phyloP scores from a whole-genome alignment of 2,888 invertebrate species.

The Stegophylla sp. region DNA sequence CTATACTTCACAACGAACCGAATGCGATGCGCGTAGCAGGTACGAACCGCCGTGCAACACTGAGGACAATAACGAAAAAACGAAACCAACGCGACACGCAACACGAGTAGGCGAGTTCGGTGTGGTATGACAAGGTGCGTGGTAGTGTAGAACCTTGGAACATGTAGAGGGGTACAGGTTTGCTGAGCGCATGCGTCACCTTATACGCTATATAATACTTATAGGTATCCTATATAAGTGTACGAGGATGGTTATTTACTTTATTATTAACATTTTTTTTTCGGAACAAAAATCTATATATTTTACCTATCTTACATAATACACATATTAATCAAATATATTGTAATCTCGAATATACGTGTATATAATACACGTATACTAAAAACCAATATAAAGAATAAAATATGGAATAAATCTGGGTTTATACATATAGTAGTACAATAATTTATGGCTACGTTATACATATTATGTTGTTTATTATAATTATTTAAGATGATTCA shows the following conservation, averaged over 20 bases:
- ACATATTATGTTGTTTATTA: no score
- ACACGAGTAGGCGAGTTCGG: constrained; percentile 25
- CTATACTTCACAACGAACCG: not conserved
- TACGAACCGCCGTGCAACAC: constrained; percentile 11
- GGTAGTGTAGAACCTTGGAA: constrained; percentile 49
- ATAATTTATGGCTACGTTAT: no score
- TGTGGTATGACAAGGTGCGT: not conserved
- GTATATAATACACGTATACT: no score
- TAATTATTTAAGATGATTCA: no score
- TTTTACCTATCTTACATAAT: no score
- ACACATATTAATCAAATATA: no score
- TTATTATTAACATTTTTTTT: not conserved
- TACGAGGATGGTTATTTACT: constrained; percentile 19
- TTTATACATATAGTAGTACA: no score
- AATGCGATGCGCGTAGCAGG: not conserved
- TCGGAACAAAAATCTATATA: not conserved
- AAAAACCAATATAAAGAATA: no score
- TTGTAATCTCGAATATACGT: no score
- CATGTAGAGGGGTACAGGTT: constrained; percentile 27
- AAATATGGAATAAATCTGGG: no score
- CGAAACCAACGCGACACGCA: constrained; percentile 35
- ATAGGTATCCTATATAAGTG: not conserved
- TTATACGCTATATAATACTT: not conserved
- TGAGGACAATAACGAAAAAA: constrained; percentile 40
- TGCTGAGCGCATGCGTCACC: constrained; percentile 37